Evolutionary conservation across 2,113 vertebrate species (phyloP), one percentile per base, ranked within the genome.

Genomic region (Xenopus borealis): DNA sequence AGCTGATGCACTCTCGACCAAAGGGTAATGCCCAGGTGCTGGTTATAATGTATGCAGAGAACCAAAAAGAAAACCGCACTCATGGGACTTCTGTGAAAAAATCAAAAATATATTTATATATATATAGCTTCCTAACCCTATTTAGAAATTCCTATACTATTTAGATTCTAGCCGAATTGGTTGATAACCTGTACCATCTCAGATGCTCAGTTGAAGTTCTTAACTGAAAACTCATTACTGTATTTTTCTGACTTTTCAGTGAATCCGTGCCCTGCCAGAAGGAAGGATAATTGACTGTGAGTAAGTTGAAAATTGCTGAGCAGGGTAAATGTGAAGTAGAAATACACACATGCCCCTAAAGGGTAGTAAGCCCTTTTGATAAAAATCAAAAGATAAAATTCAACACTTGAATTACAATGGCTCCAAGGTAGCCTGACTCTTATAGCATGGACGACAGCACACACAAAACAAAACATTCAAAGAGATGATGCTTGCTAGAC

Each of bases 281-380:
- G 50, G 66, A 66, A 74, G 23, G 45, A 67, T 75, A 67, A 61
- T 67, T 75, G 55, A 62, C 64, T 11, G 44, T 74, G 66, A 74
- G 57, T 75, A 75, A 61, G 55, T 33, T 20, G 64, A 75, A 67
- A 67, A 75, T 55, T 68, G 57, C 64, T 66, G 72, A 59, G 16
- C 18, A 50, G 66, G 66, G 66, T 53, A 72, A 33, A 33, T 40
- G 23, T 52, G 61, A 64, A 65, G 27, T 47, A 72, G 23, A 64
- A 72, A 72, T 64, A 44, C 62, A 30, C 16, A 50, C 59, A 71
- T 50, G 58, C 45, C 70, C 27, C 12, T 64, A 72, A 30, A 30
- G 18, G 17, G 44, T n/a, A 55, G 40, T 64, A 55, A 19, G 18
- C 4, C 47, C 7, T 47, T 72, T 55, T 72, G 52, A 16, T 72